These are phyloP conservation scores for Leptopilina drosophilae DNA, from an alignment of 2,888 invertebrate species.

Conservation along the genomic window DNA sequence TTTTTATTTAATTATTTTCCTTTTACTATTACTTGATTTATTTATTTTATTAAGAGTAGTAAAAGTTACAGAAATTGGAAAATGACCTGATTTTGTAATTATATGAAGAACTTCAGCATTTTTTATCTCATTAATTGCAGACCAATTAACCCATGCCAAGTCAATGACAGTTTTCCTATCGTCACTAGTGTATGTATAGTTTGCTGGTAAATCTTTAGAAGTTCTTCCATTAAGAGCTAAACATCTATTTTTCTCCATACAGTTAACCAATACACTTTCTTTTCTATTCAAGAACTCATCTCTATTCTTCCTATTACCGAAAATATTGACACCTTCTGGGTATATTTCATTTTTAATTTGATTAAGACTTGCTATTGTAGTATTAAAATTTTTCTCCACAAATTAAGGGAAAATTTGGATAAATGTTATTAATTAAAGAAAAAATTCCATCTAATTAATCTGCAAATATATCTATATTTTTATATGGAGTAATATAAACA, in stretches of 20 bases:
- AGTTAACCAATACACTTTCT: neutral
- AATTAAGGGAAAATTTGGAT: neutral
- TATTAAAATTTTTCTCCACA: neutral
- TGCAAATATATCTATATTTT: slow-evolving; percentile 1
- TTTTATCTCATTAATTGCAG: neutral
- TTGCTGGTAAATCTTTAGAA: neutral
- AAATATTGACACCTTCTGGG: neutral
- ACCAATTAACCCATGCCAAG: neutral
- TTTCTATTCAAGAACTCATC: neutral
- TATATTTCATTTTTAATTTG: neutral
- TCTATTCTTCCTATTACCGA: neutral
- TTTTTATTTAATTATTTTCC: neutral
- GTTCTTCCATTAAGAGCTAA: slow-evolving; percentile 4
- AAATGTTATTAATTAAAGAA: neutral
- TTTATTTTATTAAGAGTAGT: neutral
- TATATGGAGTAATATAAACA: neutral
- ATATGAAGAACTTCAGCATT: neutral
- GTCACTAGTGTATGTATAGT: neutral
- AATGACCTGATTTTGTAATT: neutral
- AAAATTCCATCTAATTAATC: neutral
- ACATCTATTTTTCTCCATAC: neutral
- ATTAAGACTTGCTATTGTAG: neutral
- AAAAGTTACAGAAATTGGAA: neutral
- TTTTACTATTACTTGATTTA: neutral
- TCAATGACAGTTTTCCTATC: neutral